Evolutionary conservation across 1,140 invertebrate genomes (phyloP).

Genomic region (Lycorma delicatula): DNA sequence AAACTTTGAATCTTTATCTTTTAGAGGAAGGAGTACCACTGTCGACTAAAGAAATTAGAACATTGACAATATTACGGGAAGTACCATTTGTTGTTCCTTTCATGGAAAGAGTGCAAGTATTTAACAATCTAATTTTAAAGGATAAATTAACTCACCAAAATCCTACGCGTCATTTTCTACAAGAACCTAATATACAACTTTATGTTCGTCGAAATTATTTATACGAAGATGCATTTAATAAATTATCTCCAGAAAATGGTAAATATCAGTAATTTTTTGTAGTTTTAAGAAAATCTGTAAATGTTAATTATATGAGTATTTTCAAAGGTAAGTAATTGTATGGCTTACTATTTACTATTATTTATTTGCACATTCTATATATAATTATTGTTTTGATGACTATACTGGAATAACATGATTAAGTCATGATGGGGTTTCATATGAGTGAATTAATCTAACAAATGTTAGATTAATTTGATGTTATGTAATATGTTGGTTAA

Average conservation of each 20-base stretch:
- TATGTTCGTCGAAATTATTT: conserved; percentile 82
- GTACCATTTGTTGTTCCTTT: conserved; percentile 92
- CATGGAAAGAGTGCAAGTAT: conserved; percentile 74
- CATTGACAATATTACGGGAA: conserved; percentile 78
- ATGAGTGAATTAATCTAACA: too few species aligned
- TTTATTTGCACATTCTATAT: too few species aligned
- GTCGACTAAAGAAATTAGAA: conserved; percentile 79
- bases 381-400: too few species aligned
- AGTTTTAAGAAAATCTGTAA: too few species aligned
- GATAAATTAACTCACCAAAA: conserved; percentile 68
- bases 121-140: conserved; percentile 62
- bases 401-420: too few species aligned
- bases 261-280: too few species aligned
- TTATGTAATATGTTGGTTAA: too few species aligned
- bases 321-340: too few species aligned
- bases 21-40: conserved; percentile 68
- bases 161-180: conserved; percentile 59
- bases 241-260: conserved; percentile 84
- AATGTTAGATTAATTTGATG: too few species aligned
- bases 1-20: conserved; percentile 22
- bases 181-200: conserved; percentile 66
- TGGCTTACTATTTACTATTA: too few species aligned
- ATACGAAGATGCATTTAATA: conserved; percentile 96
- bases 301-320: too few species aligned
- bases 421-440: too few species aligned